Evolutionary conservation across 2,888 invertebrate species (phyloP), one percentile per base, ranked within the genome.

Genomic region (Hypena proboscidalis): DNA sequence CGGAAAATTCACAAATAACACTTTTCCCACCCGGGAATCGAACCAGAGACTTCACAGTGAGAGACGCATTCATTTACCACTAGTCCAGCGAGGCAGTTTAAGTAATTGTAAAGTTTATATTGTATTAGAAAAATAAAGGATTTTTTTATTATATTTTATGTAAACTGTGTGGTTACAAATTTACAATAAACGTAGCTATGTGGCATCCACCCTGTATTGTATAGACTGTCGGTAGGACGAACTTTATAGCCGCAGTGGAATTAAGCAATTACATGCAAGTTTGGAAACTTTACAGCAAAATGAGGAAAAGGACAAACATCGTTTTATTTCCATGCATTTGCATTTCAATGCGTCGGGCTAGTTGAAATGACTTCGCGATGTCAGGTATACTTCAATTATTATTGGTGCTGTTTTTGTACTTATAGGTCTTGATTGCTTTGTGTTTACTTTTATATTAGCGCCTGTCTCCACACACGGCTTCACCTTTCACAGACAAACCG

Each of bases 221-320:
- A 60, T 52, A 55, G 59, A 54, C 59, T 58, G 61, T 65, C 65
- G 59, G 64, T 62, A 38, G 46, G 61, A 54, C 52, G 39, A 82
- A 85, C 65, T 83, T 83, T 72, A 68, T 70, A 55, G 65, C 74
- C 68, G 75, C 77, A 71, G 63, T 77, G 72, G 73, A 77, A 83
- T 85, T 83, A 83, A 83, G 81, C 82, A 85, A 85, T 85, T 83
- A 84, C 80, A 85, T 82, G 82, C 80, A 83, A 83, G 74, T 78
- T 69, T 69, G 70, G 73, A 69, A 85, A 83, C 79, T 85, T 83
- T 66, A 61, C 67, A 67, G 74, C 60, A 65, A 69, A 73, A 70
- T 68, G 67, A 67, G 65, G 71, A 74, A 80, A 83, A 83, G 73
- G 66, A 74, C 78, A 78, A 84, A 80, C 83, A 77, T 70, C 73